Evolutionary conservation across 1,140 invertebrate genomes (phyloP).

Genomic region (Zaprionus vittiger): DNA sequence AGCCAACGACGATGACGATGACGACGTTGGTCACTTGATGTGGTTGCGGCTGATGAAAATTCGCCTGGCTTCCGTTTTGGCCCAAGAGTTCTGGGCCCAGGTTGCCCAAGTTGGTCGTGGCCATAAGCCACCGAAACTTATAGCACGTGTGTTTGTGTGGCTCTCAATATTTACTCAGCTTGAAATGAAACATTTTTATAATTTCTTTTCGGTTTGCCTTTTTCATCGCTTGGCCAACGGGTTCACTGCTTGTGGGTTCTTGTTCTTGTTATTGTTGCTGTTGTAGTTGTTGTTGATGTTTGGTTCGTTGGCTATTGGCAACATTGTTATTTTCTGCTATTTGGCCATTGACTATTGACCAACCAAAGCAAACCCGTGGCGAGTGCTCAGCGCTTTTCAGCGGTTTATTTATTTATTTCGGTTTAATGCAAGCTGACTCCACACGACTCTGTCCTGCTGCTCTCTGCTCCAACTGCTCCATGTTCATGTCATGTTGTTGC

Average conservation of each 20-base stretch:
- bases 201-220: slow-evolving; percentile 56
- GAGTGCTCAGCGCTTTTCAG: slow-evolving; percentile 55
- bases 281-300: slow-evolving; percentile 63
- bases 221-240: slow-evolving; percentile 24
- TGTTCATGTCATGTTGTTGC: neutral
- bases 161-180: slow-evolving; percentile 71
- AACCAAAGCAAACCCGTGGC: slow-evolving; percentile 30
- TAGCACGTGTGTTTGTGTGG: slow-evolving; percentile 21
- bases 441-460: neutral
- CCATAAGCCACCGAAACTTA: slow-evolving; percentile 33
- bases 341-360: slow-evolving; percentile 79
- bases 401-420: slow-evolving; percentile 79
- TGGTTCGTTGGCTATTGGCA: slow-evolving; percentile 81
- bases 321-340: slow-evolving; percentile 82
- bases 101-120: slow-evolving; percentile 39
- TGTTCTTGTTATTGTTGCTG: slow-evolving; percentile 27
- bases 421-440: slow-evolving; percentile 71
- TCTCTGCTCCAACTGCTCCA: neutral
- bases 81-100: slow-evolving; percentile 24
- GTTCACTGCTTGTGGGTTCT: slow-evolving; percentile 16
- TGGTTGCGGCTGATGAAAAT: slow-evolving; percentile 72
- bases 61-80: slow-evolving; percentile 69
- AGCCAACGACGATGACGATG: slow-evolving; percentile 28
- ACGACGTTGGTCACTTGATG: slow-evolving; percentile 52
- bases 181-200: slow-evolving; percentile 76